Conservation (phyloP, 2,797 vertebrate species). For the Darevskia nairensis region DNA sequence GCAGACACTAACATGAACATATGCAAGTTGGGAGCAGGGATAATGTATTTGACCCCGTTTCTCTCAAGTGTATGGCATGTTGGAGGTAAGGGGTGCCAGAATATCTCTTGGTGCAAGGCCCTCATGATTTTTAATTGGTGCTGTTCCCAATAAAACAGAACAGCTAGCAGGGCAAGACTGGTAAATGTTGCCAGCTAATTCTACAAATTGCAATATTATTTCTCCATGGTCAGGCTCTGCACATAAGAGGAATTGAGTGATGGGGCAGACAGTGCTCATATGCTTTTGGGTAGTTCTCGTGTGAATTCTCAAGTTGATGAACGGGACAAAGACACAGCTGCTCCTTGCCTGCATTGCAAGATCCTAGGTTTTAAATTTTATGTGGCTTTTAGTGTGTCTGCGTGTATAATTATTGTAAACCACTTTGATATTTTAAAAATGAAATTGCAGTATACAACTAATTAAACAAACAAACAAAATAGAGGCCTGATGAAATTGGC, state of each 20-base stretch:
- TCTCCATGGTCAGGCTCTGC: not conserved
- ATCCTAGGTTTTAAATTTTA: no score
- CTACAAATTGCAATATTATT: slow-evolving; percentile 29
- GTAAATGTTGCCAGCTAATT: slow-evolving; percentile 62
- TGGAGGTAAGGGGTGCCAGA: not conserved
- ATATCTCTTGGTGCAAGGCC: not conserved
- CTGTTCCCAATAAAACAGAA: slow-evolving; percentile 36
- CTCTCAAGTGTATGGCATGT: not conserved
- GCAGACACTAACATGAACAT: not conserved
- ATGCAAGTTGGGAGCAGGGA: not conserved
- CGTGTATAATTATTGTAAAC: no score
- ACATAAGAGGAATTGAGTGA: not conserved
- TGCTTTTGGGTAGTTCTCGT: no score
- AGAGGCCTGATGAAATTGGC: not conserved
- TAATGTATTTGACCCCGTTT: not conserved
- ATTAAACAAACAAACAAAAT: no score
- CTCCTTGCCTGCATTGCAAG: not conserved
- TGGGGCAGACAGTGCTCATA: not conserved
- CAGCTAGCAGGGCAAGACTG: slow-evolving; percentile 59
- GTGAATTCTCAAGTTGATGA: no score
- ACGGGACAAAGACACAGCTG: not conserved
- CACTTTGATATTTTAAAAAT: no score
- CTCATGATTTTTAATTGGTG: not conserved
- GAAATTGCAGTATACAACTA: no score
- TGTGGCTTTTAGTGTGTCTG: no score